A percentile compares a stretch with the other conserved stretches of the same genome.
Conservation (phyloP, 2,888 invertebrate species). For the Hermodice carunculata region DNA sequence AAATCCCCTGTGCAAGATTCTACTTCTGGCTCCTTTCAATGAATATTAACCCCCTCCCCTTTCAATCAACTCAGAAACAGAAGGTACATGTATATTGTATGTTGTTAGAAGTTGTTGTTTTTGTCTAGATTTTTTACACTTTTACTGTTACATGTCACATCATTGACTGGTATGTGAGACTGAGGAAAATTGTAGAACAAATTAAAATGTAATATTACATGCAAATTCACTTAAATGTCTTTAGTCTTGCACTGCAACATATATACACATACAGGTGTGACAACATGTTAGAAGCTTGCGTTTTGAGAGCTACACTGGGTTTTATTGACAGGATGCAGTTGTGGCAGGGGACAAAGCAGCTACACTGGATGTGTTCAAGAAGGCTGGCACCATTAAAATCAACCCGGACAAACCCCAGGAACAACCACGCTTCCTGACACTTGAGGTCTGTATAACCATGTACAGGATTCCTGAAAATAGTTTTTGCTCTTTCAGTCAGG, state of each 20-base stretch:
- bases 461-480: too few relatives aligned
- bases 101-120: too few relatives aligned
- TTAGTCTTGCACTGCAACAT: neutral
- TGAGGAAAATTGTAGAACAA: neutral
- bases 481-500: too few relatives aligned
- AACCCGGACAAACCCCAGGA: conserved; percentile 89
- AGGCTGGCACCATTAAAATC: conserved; percentile 77
- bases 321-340: conserved; percentile 77
- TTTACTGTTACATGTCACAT: too few relatives aligned
- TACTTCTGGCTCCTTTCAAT: too few relatives aligned
- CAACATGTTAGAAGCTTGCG: neutral
- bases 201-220: neutral
- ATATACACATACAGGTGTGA: too few relatives aligned
- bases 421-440: conserved; percentile 76
- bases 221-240: neutral
- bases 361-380: conserved; percentile 81
- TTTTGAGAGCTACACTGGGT: neutral
- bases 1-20: too few relatives aligned
- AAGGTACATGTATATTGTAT: too few relatives aligned
- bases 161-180: too few relatives aligned
- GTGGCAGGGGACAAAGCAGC: conserved; percentile 80
- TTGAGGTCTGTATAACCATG: conserved; percentile 68
- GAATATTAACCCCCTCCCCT: too few relatives aligned
- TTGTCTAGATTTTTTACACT: too few relatives aligned
- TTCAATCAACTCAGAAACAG: too few relatives aligned